Percentiles rank a stretch among this genome's conserved stretches.
Conservation (phyloP, 2,888 invertebrate species). For the Cylindroiulus punctatus region DNA sequence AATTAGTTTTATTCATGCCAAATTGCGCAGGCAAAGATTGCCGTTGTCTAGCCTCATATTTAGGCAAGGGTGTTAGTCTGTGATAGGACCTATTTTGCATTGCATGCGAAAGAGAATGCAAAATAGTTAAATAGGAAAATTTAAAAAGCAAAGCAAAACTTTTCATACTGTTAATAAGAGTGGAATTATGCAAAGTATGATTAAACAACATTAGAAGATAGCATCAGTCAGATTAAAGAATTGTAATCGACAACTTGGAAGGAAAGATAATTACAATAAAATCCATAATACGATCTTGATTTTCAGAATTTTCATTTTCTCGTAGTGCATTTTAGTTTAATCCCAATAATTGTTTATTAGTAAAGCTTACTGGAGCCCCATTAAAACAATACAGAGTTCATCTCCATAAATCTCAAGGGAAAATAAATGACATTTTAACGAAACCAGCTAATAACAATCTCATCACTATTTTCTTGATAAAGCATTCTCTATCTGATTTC, state of each 20-base stretch:
- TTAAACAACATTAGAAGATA: conserved; percentile 1
- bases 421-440: too few relatives aligned
- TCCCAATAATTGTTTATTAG: too few relatives aligned
- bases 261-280: background rate
- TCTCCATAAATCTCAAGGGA: background rate
- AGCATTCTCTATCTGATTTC: background rate
- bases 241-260: background rate
- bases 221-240: background rate
- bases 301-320: background rate
- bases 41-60: conserved; percentile 33
- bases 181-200: background rate
- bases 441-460: background rate
- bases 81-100: conserved; percentile 43
- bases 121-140: conserved; percentile 37
- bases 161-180: background rate
- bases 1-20: conserved; percentile 39
- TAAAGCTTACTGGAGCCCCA: background rate
- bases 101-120: conserved; percentile 43
- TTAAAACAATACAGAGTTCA: background rate
- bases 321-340: too few relatives aligned
- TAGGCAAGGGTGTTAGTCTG: conserved; percentile 38
- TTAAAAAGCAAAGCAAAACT: conserved; percentile 18
- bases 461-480: background rate
- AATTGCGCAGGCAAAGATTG: conserved; percentile 38
- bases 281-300: background rate